Evolutionary conservation across 2,888 invertebrate species (phyloP).

Genomic region (Patella depressa): DNA sequence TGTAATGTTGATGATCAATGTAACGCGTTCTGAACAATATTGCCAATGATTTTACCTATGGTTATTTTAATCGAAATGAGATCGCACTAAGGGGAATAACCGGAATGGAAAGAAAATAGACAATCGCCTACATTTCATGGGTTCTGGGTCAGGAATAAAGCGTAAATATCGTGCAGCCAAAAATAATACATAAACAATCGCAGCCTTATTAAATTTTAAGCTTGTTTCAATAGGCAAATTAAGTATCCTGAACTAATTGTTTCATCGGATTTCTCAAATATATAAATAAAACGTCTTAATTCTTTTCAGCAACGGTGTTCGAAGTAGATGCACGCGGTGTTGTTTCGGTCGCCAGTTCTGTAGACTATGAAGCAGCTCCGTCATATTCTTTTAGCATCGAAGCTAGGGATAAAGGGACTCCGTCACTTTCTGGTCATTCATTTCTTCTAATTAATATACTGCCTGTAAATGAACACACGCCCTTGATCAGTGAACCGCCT

Average conservation of each 20-base stretch:
- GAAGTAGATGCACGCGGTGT: conserved; percentile 25
- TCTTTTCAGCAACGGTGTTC: conserved; percentile 14
- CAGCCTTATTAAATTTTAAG: too few relatives aligned
- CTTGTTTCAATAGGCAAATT: too few relatives aligned
- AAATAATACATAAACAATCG: too few relatives aligned
- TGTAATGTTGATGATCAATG: too few relatives aligned
- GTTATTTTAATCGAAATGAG: too few relatives aligned
- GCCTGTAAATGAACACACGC: conserved; percentile 45
- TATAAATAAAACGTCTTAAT: neutral
- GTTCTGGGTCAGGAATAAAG: too few relatives aligned
- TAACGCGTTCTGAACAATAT: too few relatives aligned
- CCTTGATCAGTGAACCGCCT: conserved; percentile 35
- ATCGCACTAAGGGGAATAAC: neutral
- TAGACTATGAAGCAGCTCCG: conserved; percentile 40
- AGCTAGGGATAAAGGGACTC: conserved; percentile 45
- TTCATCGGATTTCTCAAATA: too few relatives aligned
- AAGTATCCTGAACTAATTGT: too few relatives aligned
- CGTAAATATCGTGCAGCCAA: too few relatives aligned
- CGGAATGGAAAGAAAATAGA: neutral
- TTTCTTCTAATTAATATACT: conserved; percentile 38
- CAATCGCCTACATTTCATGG: too few relatives aligned
- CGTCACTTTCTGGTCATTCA: conserved; percentile 38
- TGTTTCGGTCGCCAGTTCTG: conserved; percentile 32
- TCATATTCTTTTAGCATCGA: conserved; percentile 39
- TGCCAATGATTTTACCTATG: too few relatives aligned